Percentiles rank a stretch among this genome's conserved stretches.
phyloP scores from a whole-genome alignment of 2,797 vertebrate species.

The Sebastes iracundus region DNA sequence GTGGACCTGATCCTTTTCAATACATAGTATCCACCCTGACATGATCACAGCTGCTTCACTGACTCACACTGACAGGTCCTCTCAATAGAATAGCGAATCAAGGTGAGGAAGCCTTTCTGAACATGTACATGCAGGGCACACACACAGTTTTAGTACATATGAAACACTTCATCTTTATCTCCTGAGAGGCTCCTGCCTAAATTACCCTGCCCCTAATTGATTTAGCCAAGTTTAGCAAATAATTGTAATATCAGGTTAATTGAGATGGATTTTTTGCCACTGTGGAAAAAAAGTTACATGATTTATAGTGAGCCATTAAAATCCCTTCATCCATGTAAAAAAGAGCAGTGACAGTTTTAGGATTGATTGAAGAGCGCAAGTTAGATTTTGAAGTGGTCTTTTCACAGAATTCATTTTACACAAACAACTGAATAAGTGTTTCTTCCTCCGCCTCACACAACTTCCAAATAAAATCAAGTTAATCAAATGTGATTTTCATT shows the following conservation, averaged over 20 bases:
- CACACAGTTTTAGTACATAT: constrained; percentile 18
- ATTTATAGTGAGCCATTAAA: constrained; percentile 66
- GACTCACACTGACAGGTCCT: constrained; percentile 7
- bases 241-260: constrained; percentile 68
- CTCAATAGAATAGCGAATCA: constrained; percentile 34
- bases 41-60: constrained; percentile 28
- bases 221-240: constrained; percentile 64
- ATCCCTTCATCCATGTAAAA: constrained; percentile 32
- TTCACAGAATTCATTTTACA: constrained; percentile 11
- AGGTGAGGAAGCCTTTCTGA: constrained; percentile 5
- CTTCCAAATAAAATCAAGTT: not conserved
- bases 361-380: constrained; percentile 37
- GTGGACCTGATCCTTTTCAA: constrained; percentile 9
- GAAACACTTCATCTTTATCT: constrained; percentile 47
- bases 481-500: not conserved
- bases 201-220: constrained; percentile 56
- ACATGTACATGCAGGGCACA: not conserved
- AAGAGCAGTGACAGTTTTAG: constrained; percentile 20
- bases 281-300: constrained; percentile 40
- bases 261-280: constrained; percentile 64
- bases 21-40: constrained; percentile 5
- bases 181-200: constrained; percentile 32
- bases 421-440: not conserved
- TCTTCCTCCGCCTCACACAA: not conserved
- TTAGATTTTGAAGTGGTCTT: not conserved